Percentiles rank a stretch among this genome's conserved stretches.
These are phyloP conservation scores for Sphaerophoria rueppellii DNA, from an alignment of 2,888 invertebrate genomes.

Conservation along the genomic window DNA sequence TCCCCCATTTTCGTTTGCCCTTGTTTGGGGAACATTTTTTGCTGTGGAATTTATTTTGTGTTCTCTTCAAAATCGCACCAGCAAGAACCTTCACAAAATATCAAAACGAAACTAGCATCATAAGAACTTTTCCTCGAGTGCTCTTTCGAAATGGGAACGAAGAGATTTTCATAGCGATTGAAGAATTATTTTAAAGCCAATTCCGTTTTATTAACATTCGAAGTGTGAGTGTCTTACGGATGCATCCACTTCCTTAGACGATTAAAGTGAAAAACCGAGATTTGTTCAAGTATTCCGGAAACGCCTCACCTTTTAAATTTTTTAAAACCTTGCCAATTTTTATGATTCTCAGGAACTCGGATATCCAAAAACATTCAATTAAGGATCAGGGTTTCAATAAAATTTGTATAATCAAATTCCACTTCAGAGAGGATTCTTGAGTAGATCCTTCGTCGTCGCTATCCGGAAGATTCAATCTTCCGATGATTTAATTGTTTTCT, in stretches of 20 bases:
- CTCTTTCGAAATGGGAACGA: constrained; percentile 28
- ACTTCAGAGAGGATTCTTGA: neutral
- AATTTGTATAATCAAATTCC: neutral
- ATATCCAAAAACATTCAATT: neutral
- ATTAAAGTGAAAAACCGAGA: too few relatives aligned
- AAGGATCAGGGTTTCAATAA: constrained; percentile 13
- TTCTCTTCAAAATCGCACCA: constrained; percentile 22
- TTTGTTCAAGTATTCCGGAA: too few relatives aligned
- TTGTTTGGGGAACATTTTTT: neutral
- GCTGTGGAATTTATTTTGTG: neutral
- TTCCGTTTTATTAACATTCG: neutral
- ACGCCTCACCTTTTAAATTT: too few relatives aligned
- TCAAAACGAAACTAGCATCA: neutral
- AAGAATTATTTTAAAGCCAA: neutral
- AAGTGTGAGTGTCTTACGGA: neutral
- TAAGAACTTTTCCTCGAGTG: constrained; percentile 25
- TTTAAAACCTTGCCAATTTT: too few relatives aligned
- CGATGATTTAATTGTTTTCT: constrained; percentile 21
- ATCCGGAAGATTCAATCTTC: neutral
- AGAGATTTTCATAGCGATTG: constrained; percentile 51
- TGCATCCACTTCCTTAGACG: too few relatives aligned
- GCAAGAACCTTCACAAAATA: neutral
- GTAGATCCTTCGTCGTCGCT: neutral
- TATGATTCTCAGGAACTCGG: too few relatives aligned
- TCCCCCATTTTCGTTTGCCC: constrained; percentile 7